phyloP scores from a whole-genome alignment of 2,113 vertebrate genomes.

The Crotalus tigris region DNA sequence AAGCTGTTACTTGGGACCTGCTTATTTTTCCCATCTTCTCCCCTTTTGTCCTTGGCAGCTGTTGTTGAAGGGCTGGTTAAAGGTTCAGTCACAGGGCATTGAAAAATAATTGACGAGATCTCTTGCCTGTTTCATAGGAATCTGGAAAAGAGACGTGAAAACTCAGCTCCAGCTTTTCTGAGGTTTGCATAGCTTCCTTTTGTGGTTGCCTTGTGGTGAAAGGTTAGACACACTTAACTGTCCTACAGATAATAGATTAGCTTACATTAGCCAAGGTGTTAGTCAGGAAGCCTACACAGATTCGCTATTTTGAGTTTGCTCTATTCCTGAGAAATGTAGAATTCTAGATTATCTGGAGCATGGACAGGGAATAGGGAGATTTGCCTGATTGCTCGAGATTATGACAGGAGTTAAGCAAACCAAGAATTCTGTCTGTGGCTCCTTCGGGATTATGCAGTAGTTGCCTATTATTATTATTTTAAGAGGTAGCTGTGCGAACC shows the following conservation, averaged over 20 bases:
- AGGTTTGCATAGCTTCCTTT: not conserved
- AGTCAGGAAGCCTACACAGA: not conserved
- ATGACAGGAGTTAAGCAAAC: not conserved
- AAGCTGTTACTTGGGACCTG: not conserved
- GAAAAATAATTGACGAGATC: not conserved
- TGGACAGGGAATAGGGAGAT: not conserved
- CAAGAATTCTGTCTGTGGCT: not conserved
- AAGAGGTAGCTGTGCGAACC: not conserved
- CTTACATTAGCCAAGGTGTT: not conserved
- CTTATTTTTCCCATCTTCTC: not conserved
- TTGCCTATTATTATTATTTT: not conserved
- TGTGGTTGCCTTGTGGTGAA: conserved; percentile 1
- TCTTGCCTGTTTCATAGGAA: not conserved
- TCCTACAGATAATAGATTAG: not conserved
- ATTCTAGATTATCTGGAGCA: not conserved
- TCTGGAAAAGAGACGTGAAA: conserved; percentile 5
- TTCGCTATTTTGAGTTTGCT: not conserved
- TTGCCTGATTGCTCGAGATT: not conserved
- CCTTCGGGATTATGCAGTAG: not conserved
- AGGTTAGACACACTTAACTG: not conserved
- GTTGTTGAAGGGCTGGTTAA: not conserved
- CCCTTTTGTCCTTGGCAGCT: not conserved
- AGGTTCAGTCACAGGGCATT: not conserved
- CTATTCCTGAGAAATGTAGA: not conserved
- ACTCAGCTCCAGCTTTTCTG: not conserved